These are phyloP conservation scores for Drosophila basisetae DNA, from an alignment of 2,888 invertebrate genomes.

Conservation along the genomic window DNA sequence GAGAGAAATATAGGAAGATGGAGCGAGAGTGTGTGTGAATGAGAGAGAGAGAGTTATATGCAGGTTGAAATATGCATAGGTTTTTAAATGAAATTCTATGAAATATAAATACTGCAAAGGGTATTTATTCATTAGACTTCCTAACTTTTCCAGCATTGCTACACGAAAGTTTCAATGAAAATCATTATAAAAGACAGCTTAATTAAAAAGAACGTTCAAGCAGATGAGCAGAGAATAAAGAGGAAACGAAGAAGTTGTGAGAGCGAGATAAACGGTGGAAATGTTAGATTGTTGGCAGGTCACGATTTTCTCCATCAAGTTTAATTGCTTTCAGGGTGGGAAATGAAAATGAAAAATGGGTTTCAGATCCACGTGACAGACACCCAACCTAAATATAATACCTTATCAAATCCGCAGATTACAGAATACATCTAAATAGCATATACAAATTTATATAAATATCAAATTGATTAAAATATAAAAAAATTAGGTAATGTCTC, in stretches of 20 bases:
- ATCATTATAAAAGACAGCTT: slow-evolving; percentile 46
- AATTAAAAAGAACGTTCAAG: slow-evolving; percentile 52
- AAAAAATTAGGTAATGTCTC: neutral
- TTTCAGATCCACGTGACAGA: slow-evolving; percentile 14
- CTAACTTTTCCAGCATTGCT: neutral
- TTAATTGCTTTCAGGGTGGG: slow-evolving; percentile 26
- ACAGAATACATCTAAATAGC: neutral
- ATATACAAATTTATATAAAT: neutral
- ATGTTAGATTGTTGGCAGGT: slow-evolving; percentile 16
- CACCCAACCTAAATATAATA: slow-evolving; percentile 14
- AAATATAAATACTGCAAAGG: neutral
- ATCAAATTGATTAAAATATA: neutral
- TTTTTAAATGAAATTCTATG: neutral
- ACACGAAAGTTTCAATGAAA: slow-evolving; percentile 56
- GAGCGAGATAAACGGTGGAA: neutral
- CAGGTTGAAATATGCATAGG: neutral
- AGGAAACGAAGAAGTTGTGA: neutral
- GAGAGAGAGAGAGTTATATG: neutral
- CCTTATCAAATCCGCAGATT: neutral
- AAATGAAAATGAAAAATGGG: slow-evolving; percentile 2
- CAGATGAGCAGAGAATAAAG: neutral
- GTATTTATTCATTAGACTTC: neutral
- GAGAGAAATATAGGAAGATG: neutral
- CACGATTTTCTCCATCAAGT: slow-evolving; percentile 31
- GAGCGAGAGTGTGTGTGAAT: neutral